phyloP scores from a whole-genome alignment of 1,140 invertebrate species.

The Gonioctena quinquepunctata region DNA sequence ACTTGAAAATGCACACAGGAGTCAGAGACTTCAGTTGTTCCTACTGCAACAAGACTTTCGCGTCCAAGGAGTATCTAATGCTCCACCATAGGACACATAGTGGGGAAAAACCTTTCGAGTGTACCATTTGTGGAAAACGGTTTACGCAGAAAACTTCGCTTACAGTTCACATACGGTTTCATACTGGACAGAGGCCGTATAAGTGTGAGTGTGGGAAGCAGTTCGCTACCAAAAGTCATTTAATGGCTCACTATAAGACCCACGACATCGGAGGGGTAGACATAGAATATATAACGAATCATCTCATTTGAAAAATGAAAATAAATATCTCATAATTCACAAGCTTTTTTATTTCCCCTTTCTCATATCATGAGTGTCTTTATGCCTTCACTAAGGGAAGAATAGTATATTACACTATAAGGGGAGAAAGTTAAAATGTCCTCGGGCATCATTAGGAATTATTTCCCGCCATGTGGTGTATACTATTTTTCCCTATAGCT shows the following conservation, averaged over 20 bases:
- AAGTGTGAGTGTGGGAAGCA: conserved; percentile 63
- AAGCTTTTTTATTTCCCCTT: background rate
- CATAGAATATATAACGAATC: conserved; percentile 32
- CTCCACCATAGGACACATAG: conserved; percentile 75
- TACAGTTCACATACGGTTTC: conserved; percentile 64
- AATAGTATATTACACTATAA: too few species aligned
- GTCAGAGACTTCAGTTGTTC: conserved; percentile 51
- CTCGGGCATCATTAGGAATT: too few species aligned
- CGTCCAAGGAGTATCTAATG: conserved; percentile 72
- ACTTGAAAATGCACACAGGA: conserved; percentile 51
- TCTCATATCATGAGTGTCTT: too few species aligned
- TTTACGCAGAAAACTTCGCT: conserved; percentile 67
- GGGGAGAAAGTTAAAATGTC: too few species aligned
- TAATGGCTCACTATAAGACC: conserved; percentile 46
- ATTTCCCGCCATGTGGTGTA: too few species aligned
- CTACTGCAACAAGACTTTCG: conserved; percentile 61
- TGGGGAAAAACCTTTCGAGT: conserved; percentile 77
- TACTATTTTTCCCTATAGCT: too few species aligned
- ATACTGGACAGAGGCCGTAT: conserved; percentile 73
- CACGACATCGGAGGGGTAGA: conserved; percentile 44
- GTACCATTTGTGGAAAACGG: conserved; percentile 71
- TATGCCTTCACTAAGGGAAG: too few species aligned
- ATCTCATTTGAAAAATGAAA: background rate
- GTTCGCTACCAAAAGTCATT: conserved; percentile 48
- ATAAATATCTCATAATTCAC: background rate